Evolutionary conservation across 2,797 vertebrate genomes (phyloP).

Genomic region (Taeniopygia guttata): DNA sequence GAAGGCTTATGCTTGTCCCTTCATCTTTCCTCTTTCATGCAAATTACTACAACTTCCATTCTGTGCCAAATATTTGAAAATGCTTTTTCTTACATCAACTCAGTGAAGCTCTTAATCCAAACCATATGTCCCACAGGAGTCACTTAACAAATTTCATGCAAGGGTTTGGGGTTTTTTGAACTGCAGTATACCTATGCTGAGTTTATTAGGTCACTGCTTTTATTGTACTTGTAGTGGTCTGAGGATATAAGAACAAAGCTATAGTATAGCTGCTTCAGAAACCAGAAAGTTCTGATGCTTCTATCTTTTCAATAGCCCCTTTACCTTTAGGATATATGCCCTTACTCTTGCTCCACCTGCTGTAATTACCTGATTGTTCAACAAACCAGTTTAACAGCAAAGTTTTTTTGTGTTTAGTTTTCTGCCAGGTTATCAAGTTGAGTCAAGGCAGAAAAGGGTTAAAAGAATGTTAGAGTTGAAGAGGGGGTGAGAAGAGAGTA

Average conservation of each 20-base stretch:
- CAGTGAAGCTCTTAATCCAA: neutral
- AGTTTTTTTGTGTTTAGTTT: neutral
- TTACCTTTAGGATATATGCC: neutral
- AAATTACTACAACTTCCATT: neutral
- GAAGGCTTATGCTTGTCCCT: neutral
- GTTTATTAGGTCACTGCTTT: neutral
- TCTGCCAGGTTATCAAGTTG: neutral
- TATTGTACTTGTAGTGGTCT: neutral
- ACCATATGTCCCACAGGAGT: neutral
- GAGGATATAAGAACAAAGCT: neutral
- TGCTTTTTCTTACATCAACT: neutral
- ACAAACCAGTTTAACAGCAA: neutral
- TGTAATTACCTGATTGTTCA: neutral
- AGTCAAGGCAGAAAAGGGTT: neutral
- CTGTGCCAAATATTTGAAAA: neutral
- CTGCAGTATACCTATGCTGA: neutral
- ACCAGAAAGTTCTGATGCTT: neutral
- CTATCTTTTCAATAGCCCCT: neutral
- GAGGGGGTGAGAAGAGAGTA: neutral
- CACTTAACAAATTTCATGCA: neutral
- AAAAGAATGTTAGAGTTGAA: neutral
- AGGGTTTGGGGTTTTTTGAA: neutral
- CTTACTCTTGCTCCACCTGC: neutral
- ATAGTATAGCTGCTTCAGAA: neutral
- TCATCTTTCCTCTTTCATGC: neutral